Evolutionary conservation across 2,797 vertebrate species (phyloP).

Genomic region (Mergus octosetaceus): DNA sequence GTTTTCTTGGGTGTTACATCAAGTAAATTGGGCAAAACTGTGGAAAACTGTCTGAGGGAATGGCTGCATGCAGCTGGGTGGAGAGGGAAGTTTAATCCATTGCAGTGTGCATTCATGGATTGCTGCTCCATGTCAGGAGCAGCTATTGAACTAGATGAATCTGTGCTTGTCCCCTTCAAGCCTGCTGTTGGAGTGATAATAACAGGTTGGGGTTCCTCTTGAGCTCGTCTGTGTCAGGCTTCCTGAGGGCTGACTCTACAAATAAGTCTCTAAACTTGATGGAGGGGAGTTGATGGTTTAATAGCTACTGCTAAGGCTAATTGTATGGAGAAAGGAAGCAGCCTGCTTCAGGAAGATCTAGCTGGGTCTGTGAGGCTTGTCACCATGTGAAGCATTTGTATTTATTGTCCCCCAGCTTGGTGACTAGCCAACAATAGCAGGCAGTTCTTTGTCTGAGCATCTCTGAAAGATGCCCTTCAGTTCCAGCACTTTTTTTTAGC

Average conservation of each 20-base stretch:
- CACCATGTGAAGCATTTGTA: background rate
- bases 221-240: background rate
- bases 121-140: background rate
- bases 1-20: background rate
- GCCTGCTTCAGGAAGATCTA: background rate
- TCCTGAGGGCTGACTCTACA: background rate
- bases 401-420: background rate
- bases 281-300: background rate
- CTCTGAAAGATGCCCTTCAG: background rate
- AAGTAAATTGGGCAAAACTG: background rate
- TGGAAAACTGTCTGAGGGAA: background rate
- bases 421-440: background rate
- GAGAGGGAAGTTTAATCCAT: background rate
- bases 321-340: background rate
- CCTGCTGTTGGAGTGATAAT: background rate
- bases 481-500: background rate
- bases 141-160: background rate
- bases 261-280: background rate
- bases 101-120: background rate
- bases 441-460: background rate
- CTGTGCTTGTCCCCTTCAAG: background rate
- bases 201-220: background rate
- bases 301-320: background rate
- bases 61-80: background rate
- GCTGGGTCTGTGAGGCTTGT: background rate